phyloP scores from a whole-genome alignment of 2,113 vertebrate species.

The Drymodes brunneopygia region DNA sequence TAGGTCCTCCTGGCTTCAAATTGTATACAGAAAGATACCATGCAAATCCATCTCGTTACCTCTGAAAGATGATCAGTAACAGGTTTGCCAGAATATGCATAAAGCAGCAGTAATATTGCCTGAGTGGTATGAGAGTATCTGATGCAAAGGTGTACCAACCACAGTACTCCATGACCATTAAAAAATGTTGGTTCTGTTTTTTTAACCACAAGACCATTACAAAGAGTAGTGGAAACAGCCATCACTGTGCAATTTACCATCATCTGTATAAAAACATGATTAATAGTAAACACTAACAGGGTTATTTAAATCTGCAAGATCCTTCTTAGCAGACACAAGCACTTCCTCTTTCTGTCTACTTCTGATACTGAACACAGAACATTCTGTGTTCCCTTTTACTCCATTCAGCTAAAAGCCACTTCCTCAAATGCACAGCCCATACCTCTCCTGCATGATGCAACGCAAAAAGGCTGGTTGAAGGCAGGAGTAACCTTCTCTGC shows the following conservation, averaged over 20 bases:
- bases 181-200: neutral
- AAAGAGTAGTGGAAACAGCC: neutral
- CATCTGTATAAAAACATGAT: neutral
- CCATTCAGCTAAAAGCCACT: slow-evolving; percentile 41
- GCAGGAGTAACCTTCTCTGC: neutral
- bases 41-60: fast-evolving
- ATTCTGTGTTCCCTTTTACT: neutral
- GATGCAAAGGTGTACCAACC: neutral
- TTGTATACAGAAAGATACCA: neutral
- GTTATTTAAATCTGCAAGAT: neutral
- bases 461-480: neutral
- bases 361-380: neutral
- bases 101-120: neutral
- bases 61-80: neutral
- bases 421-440: neutral
- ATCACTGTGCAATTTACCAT: neutral
- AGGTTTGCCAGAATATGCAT: neutral
- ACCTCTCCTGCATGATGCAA: neutral
- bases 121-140: neutral
- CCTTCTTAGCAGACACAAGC: neutral
- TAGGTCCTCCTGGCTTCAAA: neutral
- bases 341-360: slow-evolving; percentile 4
- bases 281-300: neutral
- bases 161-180: neutral
- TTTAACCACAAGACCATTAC: neutral